A percentile compares a stretch with the other conserved stretches of the same genome.
phyloP scores from a whole-genome alignment of 2,888 invertebrate genomes.

The Limnephilus lunatus region DNA sequence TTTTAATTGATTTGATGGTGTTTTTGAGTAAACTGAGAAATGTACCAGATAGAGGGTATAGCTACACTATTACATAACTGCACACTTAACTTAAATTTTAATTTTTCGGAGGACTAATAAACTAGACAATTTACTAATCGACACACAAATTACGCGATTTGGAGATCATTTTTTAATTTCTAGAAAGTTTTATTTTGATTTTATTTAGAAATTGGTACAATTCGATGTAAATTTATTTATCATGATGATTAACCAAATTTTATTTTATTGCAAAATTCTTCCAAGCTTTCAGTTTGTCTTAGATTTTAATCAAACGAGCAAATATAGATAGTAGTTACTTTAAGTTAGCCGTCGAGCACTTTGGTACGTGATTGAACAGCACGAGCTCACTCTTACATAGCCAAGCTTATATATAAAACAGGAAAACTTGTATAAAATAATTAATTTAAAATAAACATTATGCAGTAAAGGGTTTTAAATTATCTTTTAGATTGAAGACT shows the following conservation, averaged over 20 bases:
- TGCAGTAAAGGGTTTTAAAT: neutral
- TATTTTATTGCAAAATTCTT: neutral
- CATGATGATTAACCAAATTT: neutral
- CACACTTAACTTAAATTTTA: no score
- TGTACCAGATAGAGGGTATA: no score
- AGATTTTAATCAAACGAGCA: neutral
- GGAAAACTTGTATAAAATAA: neutral
- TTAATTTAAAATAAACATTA: no score
- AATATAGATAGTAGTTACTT: neutral
- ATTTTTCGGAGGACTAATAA: no score
- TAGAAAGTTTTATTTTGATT: no score
- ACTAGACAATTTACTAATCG: no score
- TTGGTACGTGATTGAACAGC: neutral
- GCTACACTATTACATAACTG: no score
- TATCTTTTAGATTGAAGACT: neutral
- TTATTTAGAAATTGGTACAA: no score
- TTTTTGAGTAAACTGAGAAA: no score
- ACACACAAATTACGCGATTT: no score
- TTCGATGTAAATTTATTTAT: neutral
- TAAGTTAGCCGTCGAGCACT: neutral
- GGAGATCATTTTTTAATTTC: no score
- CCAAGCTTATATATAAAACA: neutral
- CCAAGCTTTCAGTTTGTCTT: neutral
- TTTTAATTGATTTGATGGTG: no score
- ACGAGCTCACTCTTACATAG: neutral